phyloP scores from a whole-genome alignment of 2,888 invertebrate species.

The Ceratothoa steindachneri region DNA sequence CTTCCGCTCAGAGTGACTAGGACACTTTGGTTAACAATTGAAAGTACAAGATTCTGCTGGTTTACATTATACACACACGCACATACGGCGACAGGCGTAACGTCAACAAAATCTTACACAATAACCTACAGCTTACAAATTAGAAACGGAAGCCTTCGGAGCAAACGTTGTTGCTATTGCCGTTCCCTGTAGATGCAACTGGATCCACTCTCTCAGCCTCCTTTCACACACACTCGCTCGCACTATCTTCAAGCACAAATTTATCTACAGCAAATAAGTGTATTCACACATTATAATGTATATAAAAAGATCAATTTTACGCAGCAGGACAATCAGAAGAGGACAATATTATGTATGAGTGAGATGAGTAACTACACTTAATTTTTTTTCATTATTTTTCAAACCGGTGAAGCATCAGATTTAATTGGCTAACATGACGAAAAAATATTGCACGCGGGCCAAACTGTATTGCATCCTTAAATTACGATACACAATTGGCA shows the following conservation, averaged over 20 bases:
- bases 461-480: conserved; percentile 44
- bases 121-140: no score
- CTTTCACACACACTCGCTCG: no score
- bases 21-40: neutral
- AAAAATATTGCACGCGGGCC: conserved; percentile 43
- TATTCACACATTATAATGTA: conserved; percentile 33
- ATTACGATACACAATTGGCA: conserved; percentile 36
- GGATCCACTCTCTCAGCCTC: no score
- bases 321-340: conserved; percentile 40
- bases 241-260: no score
- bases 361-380: conserved; percentile 42
- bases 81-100: no score
- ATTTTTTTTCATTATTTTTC: no score
- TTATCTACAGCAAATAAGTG: no score
- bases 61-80: no score
- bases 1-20: neutral
- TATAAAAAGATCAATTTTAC: conserved; percentile 38
- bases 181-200: no score
- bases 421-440: conserved; percentile 37
- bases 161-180: no score
- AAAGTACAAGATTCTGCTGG: neutral
- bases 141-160: no score
- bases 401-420: conserved; percentile 21
- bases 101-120: no score
- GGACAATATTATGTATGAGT: neutral